These are phyloP conservation scores for Numida meleagris DNA, from an alignment of 2,113 vertebrate species.

Conservation along the genomic window DNA sequence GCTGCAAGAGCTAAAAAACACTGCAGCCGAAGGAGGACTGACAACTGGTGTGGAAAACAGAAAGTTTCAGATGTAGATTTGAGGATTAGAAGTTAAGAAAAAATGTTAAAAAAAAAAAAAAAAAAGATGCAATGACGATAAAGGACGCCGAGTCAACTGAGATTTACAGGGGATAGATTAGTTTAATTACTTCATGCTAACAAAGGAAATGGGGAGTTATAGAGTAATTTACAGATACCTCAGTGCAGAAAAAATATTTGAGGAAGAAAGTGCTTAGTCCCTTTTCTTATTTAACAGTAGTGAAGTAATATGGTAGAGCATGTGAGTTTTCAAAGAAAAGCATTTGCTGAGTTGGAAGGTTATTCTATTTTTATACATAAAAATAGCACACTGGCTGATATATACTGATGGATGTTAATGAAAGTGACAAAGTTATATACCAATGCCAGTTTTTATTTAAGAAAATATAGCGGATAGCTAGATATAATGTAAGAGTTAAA, in stretches of 20 bases:
- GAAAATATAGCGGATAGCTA: not conserved
- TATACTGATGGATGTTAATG: not conserved
- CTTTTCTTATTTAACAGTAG: not conserved
- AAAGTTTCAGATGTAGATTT: not conserved
- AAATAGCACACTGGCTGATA: not conserved
- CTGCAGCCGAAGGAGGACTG: not conserved
- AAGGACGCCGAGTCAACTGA: not conserved
- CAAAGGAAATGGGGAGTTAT: not conserved
- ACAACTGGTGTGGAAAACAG: not conserved
- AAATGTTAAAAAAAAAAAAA: not conserved
- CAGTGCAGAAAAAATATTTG: not conserved
- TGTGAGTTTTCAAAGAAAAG: not conserved
- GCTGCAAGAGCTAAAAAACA: not conserved
- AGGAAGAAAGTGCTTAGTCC: not conserved
- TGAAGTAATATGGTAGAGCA: not conserved
- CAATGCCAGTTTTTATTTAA: slow-evolving; percentile 1
- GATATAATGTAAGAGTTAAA: not conserved
- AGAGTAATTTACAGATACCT: slow-evolving; percentile 3
- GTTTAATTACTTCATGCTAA: not conserved
- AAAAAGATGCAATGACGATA: not conserved
- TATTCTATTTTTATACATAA: not conserved
- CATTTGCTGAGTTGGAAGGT: not conserved
- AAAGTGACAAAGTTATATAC: not conserved
- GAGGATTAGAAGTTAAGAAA: slow-evolving; percentile 1
- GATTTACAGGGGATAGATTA: not conserved